Evolutionary conservation across 2,888 invertebrate genomes (phyloP).

Genomic region (Stomorhina lunata): DNA sequence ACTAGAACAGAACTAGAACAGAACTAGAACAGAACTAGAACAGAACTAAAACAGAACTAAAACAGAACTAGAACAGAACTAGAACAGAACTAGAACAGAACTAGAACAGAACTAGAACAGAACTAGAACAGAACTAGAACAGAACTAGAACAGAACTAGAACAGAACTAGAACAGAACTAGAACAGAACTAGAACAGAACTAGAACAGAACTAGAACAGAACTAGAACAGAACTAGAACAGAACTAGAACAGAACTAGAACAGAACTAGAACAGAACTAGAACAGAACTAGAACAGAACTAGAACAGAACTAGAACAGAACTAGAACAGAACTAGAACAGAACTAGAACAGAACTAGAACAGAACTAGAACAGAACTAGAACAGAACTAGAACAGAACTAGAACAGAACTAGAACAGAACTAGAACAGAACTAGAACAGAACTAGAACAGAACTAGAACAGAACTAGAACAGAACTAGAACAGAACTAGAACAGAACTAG

Average conservation of each 20-base stretch:
- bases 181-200: not conserved
- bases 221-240: not conserved
- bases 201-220: not conserved
- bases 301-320: not conserved
- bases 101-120: not conserved
- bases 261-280: not conserved
- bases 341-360: not conserved
- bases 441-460: not conserved
- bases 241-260: not conserved
- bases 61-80: not conserved
- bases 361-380: not conserved
- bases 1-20: not conserved
- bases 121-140: not conserved
- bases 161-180: not conserved
- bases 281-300: not conserved
- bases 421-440: not conserved
- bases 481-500: not conserved
- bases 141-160: not conserved
- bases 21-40: not conserved
- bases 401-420: not conserved
- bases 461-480: not conserved
- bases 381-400: not conserved
- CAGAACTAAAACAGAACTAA: not conserved
- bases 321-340: not conserved
- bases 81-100: not conserved